Conservation (phyloP, 2,888 invertebrate species). For the Lysandra bellargus region DNA sequence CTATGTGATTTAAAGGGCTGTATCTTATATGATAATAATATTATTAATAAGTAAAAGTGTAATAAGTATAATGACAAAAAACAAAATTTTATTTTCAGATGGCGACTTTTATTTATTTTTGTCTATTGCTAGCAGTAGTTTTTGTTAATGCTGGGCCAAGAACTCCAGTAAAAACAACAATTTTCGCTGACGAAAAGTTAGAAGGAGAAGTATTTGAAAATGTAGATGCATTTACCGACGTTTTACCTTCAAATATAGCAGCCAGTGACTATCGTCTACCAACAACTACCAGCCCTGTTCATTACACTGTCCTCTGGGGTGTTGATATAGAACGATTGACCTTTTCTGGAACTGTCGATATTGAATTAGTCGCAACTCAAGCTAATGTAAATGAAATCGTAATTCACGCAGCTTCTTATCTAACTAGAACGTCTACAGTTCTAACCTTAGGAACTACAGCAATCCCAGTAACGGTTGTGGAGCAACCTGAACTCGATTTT, state of each 20-base stretch:
- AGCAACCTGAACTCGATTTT: conserved; percentile 25
- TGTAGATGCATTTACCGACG: conserved; percentile 44
- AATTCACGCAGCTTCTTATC: conserved; percentile 61
- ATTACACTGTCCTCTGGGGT: conserved; percentile 72
- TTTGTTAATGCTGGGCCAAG: conserved; percentile 46
- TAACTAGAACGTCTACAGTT: conserved; percentile 52
- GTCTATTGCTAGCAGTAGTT: conserved; percentile 1
- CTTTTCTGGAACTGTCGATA: conserved; percentile 67
- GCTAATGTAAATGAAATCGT: conserved; percentile 54
- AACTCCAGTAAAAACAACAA: conserved; percentile 52
- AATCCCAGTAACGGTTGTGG: neutral
- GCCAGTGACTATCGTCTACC: conserved; percentile 63
- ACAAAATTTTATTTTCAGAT: conserved; percentile 28
- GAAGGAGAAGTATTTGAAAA: conserved; percentile 59
- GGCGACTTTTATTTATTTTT: conserved; percentile 26
- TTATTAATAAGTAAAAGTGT: too few relatives aligned
- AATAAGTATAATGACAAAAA: neutral
- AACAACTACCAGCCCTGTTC: conserved; percentile 66
- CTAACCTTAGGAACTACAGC: neutral
- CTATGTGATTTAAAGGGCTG: too few relatives aligned
- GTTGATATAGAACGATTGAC: conserved; percentile 61
- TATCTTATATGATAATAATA: too few relatives aligned
- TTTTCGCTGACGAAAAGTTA: conserved; percentile 60
- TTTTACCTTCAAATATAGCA: conserved; percentile 37
- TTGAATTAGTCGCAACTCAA: conserved; percentile 50